Conservation (phyloP, 2,797 vertebrate genomes). For the Argya squamiceps region DNA sequence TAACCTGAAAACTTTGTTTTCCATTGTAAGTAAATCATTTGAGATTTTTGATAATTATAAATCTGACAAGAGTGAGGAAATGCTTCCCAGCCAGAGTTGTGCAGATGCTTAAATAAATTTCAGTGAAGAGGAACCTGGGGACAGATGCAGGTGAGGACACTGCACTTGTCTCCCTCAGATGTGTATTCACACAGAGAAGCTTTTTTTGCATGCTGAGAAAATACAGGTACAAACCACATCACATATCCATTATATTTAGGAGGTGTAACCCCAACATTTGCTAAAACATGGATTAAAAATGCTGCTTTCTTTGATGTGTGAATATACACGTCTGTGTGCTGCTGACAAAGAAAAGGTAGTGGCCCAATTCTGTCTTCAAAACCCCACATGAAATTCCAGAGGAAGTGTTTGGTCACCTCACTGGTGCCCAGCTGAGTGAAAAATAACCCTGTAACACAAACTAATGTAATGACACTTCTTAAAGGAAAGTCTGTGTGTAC, state of each 20-base stretch:
- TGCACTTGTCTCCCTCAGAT: background rate
- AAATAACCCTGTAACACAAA: slow-evolving; percentile 23
- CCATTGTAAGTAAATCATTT: background rate
- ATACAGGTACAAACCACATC: background rate
- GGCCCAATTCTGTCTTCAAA: background rate
- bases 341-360: background rate
- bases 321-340: background rate
- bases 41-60: background rate
- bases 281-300: background rate
- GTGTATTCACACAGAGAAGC: background rate
- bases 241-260: background rate
- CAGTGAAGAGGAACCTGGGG: background rate
- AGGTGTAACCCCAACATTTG: background rate
- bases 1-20: background rate
- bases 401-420: background rate
- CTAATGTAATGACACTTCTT: slow-evolving; percentile 51
- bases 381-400: background rate
- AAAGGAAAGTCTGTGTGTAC: slow-evolving; percentile 52
- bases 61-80: background rate
- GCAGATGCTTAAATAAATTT: background rate
- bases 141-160: background rate
- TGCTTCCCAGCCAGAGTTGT: background rate
- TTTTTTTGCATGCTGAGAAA: background rate
- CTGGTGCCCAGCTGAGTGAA: background rate
- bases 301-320: background rate